Evolutionary conservation across 2,797 vertebrate species (phyloP), one percentile per base, ranked within the genome.

Genomic region (Melanotaenia nigrans): DNA sequence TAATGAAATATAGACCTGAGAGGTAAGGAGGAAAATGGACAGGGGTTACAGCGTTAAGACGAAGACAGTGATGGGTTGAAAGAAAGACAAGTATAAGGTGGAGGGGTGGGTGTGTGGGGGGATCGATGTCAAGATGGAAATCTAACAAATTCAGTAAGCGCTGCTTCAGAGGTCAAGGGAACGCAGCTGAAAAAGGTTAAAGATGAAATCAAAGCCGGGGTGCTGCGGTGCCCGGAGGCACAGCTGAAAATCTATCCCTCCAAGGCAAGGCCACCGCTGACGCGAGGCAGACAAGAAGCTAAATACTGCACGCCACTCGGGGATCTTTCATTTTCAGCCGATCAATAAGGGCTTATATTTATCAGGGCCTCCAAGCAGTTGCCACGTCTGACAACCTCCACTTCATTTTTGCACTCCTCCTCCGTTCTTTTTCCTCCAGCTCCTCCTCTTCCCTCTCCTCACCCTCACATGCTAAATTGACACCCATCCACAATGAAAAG

Each of bases 331-430:
- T 99, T 99, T 97, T 97, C 97, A 96, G 95, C 95, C 96, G 96
- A 98, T 99, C 97, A 97, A 98, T 99, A 98, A 95, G 94, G 95
- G 96, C 97, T 98, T 98, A 96, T 99, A 98, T 99, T 98, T 98
- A 98, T 98, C 97, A 98, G 96, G 95, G 96, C 85, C 96, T 96
- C 95, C 93, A 94, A 96, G 96, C 97, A 96, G 97, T 97, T 97
- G 96, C 96, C 97, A 96, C 96, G 95, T 96, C 96, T 99, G 97
- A 98, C 96, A 97, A 96, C 95, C 96, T 96, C 95, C 96, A 97
- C 96, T 98, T 97, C 96, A 96, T 97, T 97, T 95, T 93, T 95
- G 93, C 95, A 93, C 96, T 96, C 94, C 94, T 90, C 75, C 85
- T 88, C 86, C 92, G 62, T 73, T 79, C 81, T 67, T 82, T 75